A percentile compares a stretch with the other conserved stretches of the same genome.
phyloP scores from a whole-genome alignment of 2,797 vertebrate genomes.

The Betta splendens region DNA sequence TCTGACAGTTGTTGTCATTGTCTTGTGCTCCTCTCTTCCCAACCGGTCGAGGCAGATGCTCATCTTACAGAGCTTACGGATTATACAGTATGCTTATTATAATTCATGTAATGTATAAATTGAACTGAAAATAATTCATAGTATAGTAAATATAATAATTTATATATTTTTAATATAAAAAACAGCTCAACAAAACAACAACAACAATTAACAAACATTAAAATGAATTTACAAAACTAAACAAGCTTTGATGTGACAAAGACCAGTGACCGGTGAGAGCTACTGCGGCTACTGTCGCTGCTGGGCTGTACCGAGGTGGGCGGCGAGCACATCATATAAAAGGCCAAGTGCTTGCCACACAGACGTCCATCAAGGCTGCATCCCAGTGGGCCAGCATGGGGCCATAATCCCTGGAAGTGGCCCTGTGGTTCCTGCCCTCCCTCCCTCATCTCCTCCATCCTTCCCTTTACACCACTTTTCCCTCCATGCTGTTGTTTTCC shows the following conservation, averaged over 20 bases:
- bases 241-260: neutral
- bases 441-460: conserved; percentile 64
- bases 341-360: conserved; percentile 75
- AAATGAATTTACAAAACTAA: too few species aligned
- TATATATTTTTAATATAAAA: too few species aligned
- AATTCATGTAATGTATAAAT: too few species aligned
- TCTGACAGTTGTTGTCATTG: too few species aligned
- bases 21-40: too few species aligned
- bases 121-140: too few species aligned
- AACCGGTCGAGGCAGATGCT: too few species aligned
- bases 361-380: conserved; percentile 82
- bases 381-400: conserved; percentile 79
- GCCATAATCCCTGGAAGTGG: conserved; percentile 85
- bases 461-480: conserved; percentile 55
- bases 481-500: conserved; percentile 79
- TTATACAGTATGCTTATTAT: too few species aligned
- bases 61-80: too few species aligned
- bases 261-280: conserved; percentile 35
- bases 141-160: too few species aligned
- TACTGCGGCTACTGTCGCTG: conserved; percentile 29
- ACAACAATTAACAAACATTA: too few species aligned
- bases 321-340: conserved; percentile 71
- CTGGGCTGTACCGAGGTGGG: conserved; percentile 34
- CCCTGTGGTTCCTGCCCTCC: conserved; percentile 68
- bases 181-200: too few species aligned